phyloP scores from a whole-genome alignment of 2,113 vertebrate species.

The Anoura caudifer region DNA sequence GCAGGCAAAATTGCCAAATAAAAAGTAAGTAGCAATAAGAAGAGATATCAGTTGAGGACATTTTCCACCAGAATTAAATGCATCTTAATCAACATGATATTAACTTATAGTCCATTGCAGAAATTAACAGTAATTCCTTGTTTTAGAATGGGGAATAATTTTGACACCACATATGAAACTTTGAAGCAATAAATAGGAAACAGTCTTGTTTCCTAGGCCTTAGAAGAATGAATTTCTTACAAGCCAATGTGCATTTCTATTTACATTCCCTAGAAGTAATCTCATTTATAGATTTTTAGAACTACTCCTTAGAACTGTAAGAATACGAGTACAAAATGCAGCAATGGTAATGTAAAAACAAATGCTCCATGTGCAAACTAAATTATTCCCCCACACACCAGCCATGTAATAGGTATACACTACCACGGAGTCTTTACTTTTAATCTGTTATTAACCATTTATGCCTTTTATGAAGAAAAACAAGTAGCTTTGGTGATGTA shows the following conservation, averaged over 20 bases:
- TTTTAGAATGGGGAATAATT: constrained; percentile 48
- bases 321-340: background rate
- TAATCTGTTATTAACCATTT: background rate
- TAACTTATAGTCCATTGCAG: background rate
- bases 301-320: background rate
- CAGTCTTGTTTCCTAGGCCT: constrained; percentile 56
- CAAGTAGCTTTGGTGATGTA: background rate
- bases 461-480: background rate
- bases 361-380: background rate
- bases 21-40: background rate
- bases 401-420: background rate
- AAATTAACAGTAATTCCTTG: background rate
- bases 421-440: background rate
- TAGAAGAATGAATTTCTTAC: constrained; percentile 64
- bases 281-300: constrained; percentile 25
- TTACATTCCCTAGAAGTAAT: constrained; percentile 11
- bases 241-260: constrained; percentile 49
- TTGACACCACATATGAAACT: constrained; percentile 48
- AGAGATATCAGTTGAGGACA: background rate
- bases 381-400: background rate
- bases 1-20: constrained; percentile 27
- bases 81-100: background rate
- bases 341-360: background rate
- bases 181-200: constrained; percentile 80
- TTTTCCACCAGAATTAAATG: background rate